Conservation (phyloP, 2,113 vertebrate species). For the Nothocercus nigrocapillus region DNA sequence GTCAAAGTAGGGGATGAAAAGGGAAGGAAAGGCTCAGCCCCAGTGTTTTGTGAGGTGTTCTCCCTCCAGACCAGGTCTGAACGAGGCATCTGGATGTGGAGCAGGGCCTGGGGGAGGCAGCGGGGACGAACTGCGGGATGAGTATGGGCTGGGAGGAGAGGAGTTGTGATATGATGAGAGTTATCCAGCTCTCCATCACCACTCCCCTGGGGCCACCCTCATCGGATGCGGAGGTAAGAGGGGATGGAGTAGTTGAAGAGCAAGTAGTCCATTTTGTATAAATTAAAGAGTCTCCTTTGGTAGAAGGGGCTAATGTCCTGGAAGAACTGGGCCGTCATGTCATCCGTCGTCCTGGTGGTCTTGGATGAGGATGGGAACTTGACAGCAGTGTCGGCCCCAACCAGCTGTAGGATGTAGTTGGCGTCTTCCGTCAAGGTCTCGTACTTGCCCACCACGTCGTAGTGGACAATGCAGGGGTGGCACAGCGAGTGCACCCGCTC, state of each 20-base stretch:
- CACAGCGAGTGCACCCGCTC: conserved; percentile 92
- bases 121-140: background rate
- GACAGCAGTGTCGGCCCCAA: conserved; percentile 80
- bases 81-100: background rate
- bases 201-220: conserved; percentile 29
- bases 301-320: conserved; percentile 90
- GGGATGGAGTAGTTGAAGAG: conserved; percentile 96
- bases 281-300: conserved; percentile 91
- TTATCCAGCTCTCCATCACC: conserved; percentile 9
- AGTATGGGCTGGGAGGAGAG: background rate
- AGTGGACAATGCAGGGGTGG: conserved; percentile 93
- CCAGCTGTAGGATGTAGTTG: conserved; percentile 87
- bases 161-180: background rate
- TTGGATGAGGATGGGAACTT: conserved; percentile 83
- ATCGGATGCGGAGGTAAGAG: conserved; percentile 83
- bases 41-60: background rate
- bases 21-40: background rate
- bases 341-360: conserved; percentile 81
- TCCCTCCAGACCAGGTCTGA: background rate
- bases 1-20: background rate
- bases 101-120: background rate
- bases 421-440: conserved; percentile 95
- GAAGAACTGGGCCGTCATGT: conserved; percentile 88
- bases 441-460: conserved; percentile 93
- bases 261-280: conserved; percentile 96